Base-by-base conservation (phyloP, 2,113 vertebrate species). In the Chloropsis cyanopogon region DNA sequence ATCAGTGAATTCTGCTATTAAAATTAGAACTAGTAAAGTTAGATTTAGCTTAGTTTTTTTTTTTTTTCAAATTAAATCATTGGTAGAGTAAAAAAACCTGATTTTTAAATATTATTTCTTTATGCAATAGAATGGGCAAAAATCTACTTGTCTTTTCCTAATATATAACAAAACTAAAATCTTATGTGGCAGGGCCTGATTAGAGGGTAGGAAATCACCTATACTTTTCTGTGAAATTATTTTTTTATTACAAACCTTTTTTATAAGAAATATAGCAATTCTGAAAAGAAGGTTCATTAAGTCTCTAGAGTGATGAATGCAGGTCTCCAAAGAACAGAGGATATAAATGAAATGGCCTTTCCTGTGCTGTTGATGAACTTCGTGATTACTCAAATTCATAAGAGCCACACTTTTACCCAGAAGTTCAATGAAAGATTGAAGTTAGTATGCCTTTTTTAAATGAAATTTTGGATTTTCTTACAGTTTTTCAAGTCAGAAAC, bases 101-200 rank as follows among this genome's bases (percentile, higher is more conserved):
- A 9, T 52, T 41, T 44, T 65, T 72, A 12, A 2, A 8, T 64
- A 46, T 50, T n/a, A 69, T 89, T 83, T 24, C 2, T 22, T 64
- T 25, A n/a, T 29, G 53, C 3, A 33, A 37, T 18, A 33, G 3
- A 76, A 31, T 56, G 35, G n/a, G 15, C 7, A 81, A 71, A 68
- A 69, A 65, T 49, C 14, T 89, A 35, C 14, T 76, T 59, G 4
- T 23, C 41, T 57, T 1, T 41, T 84, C 22, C 4, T 84, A 81
- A 53, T 18, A 47, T 41, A 84, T 61, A 46, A 37, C 6, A 37
- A 70, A 84, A 82, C 19, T 54, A 41, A 87, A 78, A 66, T 8
- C 16, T 90, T 78, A 9, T 10, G 1, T 44, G 8, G 4, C 0
- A 1, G 11, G 4, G 7, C 50, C 19, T 16, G 4, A 11, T 64